Percentiles rank a stretch among this genome's conserved stretches.
Conservation (phyloP, 2,113 vertebrate species). For the Stictonetta naevosa region DNA sequence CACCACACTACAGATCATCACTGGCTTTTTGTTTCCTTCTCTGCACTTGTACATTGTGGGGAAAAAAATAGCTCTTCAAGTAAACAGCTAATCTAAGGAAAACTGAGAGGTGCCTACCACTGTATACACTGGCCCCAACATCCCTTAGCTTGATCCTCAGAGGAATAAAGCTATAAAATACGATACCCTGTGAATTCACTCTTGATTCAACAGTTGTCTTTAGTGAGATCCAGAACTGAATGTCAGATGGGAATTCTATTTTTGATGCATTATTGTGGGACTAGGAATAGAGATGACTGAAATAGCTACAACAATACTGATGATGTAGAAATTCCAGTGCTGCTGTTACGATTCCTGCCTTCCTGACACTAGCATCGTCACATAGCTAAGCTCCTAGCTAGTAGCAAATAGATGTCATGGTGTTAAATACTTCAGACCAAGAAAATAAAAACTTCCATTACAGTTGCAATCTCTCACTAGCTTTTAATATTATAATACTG, state of each 20-base stretch:
- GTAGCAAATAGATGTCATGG: background rate
- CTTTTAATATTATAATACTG: background rate
- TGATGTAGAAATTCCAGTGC: background rate
- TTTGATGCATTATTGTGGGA: background rate
- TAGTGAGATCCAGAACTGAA: background rate
- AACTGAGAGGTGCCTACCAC: background rate
- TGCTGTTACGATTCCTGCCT: background rate
- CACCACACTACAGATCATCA: background rate
- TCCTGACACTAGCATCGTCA: background rate
- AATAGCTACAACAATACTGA: background rate
- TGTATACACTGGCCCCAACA: background rate
- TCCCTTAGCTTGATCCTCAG: background rate
- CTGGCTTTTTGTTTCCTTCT: background rate
- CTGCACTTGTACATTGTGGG: background rate
- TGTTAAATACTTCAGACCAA: background rate
- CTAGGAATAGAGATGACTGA: background rate
- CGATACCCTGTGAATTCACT: background rate
- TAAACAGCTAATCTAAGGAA: background rate
- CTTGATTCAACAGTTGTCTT: background rate
- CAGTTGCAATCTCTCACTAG: background rate
- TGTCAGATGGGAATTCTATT: background rate
- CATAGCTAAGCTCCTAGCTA: background rate
- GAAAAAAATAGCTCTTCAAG: background rate
- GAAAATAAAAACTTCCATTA: background rate
- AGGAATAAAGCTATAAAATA: background rate